Evolutionary conservation across 37 sponge, comb jelly and placozoan genomes (phyloP), one percentile per base, ranked within the genome.

Genomic region (Dysidea cf. avara): DNA sequence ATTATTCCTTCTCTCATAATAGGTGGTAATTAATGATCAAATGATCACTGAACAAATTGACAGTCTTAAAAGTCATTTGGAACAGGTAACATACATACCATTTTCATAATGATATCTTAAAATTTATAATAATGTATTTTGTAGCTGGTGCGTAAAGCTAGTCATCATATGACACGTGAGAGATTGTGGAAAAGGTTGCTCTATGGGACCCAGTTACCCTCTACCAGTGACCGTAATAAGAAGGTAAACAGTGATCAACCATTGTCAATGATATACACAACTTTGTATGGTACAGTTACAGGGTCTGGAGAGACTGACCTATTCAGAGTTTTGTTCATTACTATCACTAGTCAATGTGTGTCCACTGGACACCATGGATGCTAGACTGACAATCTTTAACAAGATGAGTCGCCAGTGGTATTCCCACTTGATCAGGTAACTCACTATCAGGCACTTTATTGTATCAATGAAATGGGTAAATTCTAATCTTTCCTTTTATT

Each of bases 181-280:
- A 79, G 67, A 1, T 79, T 88, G 13, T 88, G 89, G 89, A 88
- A 88, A 70, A 82, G 83, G 39, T 38, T 88, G 59, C 31, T 88
- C 32, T 88, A 88, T 68, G 89, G 89, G 20, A 46, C 57, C 7
- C 31, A 26, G n/a, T n/a, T n/a, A n/a, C n/a, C n/a, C n/a, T n/a
- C n/a, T n/a, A n/a, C n/a, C n/a, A n/a, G n/a, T n/a, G n/a, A n/a
- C n/a, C n/a, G n/a, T n/a, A n/a, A n/a, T n/a, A n/a, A n/a, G n/a
- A n/a, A n/a, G n/a, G n/a, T n/a, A n/a, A n/a, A n/a, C n/a, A n/a
- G n/a, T n/a, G n/a, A n/a, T n/a, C n/a, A n/a, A n/a, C n/a, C n/a
- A n/a, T n/a, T n/a, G n/a, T n/a, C n/a, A n/a, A n/a, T n/a, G n/a
- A n/a, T n/a, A n/a, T n/a, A n/a, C n/a, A n/a, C n/a, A 24, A 16